phyloP scores from a whole-genome alignment of 2,113 vertebrate genomes.

The Cacatua alba region DNA sequence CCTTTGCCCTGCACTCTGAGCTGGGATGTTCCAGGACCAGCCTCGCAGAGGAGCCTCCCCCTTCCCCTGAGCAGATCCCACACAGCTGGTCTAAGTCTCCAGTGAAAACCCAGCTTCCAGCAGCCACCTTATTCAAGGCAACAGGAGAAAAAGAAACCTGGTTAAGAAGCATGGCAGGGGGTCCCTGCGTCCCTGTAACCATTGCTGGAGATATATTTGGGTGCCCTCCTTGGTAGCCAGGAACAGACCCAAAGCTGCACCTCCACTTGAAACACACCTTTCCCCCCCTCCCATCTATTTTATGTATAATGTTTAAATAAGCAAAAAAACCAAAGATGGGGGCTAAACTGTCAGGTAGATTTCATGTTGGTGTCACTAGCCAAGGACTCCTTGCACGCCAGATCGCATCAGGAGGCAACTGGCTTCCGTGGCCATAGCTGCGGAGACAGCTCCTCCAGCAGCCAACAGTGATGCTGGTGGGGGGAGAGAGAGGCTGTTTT shows the following conservation, averaged over 20 bases:
- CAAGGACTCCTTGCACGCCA: not conserved
- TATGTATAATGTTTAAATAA: not conserved
- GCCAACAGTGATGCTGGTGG: not conserved
- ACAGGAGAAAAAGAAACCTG: too few species aligned
- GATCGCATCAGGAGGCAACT: not conserved
- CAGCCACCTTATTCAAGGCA: not conserved
- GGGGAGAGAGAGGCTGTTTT: not conserved
- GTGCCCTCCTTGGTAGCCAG: not conserved
- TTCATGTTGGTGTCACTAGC: accelerated
- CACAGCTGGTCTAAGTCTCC: not conserved
- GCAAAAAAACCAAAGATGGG: not conserved
- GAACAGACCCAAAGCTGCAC: not conserved
- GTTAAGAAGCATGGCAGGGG: not conserved
- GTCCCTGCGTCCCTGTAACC: not conserved
- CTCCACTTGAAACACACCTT: not conserved
- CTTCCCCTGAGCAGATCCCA: not conserved
- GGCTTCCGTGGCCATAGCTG: not conserved
- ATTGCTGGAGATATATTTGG: accelerated
- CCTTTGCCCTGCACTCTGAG: not conserved
- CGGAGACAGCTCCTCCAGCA: not conserved
- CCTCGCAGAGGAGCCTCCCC: not conserved
- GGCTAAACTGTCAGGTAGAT: accelerated
- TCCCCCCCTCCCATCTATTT: not conserved
- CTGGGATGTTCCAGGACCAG: not conserved
- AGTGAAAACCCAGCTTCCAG: not conserved